phyloP scores from a whole-genome alignment of 2,113 vertebrate species.

The Gambusia holbrooki region DNA sequence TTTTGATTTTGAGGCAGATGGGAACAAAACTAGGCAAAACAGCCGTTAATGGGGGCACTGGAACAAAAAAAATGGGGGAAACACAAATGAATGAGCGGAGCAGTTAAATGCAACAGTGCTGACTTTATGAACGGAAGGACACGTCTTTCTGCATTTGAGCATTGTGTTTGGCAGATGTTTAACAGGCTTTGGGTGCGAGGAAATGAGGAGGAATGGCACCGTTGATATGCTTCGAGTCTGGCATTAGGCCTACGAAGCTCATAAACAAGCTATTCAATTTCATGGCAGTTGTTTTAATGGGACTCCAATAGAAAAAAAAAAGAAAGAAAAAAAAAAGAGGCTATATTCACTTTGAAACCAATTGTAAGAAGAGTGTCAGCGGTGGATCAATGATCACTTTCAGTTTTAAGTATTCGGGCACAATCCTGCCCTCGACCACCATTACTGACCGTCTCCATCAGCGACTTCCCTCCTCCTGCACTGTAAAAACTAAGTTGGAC shows the following conservation, averaged over 20 bases:
- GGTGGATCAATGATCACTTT: conserved; percentile 32
- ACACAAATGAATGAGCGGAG: conserved; percentile 7
- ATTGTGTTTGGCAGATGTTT: conserved; percentile 42
- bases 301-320: conserved; percentile 23
- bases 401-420: conserved; percentile 23
- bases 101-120: conserved; percentile 16
- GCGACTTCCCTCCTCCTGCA: conserved; percentile 57
- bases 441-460: conserved; percentile 59
- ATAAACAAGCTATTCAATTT: conserved; percentile 69
- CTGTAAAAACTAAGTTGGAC: conserved; percentile 57
- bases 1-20: conserved; percentile 29
- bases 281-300: conserved; percentile 62
- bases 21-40: conserved; percentile 3
- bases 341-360: conserved; percentile 39
- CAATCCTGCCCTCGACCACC: conserved; percentile 49
- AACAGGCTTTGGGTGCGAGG: conserved; percentile 25
- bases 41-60: neutral
- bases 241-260: conserved; percentile 38
- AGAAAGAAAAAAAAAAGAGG: conserved; percentile 11
- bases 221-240: conserved; percentile 55
- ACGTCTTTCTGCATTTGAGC: conserved; percentile 15
- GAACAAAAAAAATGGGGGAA: neutral
- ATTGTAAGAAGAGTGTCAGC: conserved; percentile 50
- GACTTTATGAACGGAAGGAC: conserved; percentile 18
- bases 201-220: conserved; percentile 49